Evolutionary conservation across 2,888 invertebrate species (phyloP).

Genomic region (Phortica okadai): DNA sequence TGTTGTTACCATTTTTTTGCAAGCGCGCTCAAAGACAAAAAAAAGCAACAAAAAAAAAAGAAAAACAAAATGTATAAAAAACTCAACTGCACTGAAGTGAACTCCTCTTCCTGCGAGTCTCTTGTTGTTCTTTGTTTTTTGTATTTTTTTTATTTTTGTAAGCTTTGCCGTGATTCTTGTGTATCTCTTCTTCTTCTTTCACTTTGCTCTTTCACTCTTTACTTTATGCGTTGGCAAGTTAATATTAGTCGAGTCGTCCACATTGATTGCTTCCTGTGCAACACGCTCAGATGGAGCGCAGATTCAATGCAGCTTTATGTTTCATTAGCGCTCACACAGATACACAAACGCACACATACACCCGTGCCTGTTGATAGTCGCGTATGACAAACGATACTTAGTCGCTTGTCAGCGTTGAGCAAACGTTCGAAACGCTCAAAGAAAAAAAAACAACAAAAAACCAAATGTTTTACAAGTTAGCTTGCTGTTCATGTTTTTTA

Average conservation of each 20-base stretch:
- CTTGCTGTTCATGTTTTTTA: background rate
- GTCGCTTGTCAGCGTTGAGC: constrained; percentile 26
- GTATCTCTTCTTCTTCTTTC: constrained; percentile 32
- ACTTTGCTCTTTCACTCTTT: background rate
- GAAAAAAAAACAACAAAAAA: background rate
- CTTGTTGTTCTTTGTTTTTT: background rate
- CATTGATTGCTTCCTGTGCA: constrained; percentile 70
- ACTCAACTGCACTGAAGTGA: background rate
- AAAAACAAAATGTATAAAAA: background rate
- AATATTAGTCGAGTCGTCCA: constrained; percentile 70
- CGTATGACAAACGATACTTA: constrained; percentile 26
- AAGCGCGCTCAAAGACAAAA: background rate
- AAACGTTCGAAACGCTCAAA: background rate
- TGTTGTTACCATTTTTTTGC: background rate
- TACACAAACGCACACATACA: background rate
- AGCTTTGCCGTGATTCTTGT: constrained; percentile 34
- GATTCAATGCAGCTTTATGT: constrained; percentile 45
- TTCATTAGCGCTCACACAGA: constrained; percentile 49
- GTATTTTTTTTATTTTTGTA: constrained; percentile 50
- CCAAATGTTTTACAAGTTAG: background rate
- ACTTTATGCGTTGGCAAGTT: constrained; percentile 55
- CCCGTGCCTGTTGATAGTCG: background rate
- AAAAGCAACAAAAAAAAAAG: background rate
- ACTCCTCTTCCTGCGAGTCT: constrained; percentile 20
- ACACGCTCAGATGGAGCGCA: constrained; percentile 17